Conservation (phyloP, 2,888 invertebrate genomes). For the Aspidiotus destructor region DNA sequence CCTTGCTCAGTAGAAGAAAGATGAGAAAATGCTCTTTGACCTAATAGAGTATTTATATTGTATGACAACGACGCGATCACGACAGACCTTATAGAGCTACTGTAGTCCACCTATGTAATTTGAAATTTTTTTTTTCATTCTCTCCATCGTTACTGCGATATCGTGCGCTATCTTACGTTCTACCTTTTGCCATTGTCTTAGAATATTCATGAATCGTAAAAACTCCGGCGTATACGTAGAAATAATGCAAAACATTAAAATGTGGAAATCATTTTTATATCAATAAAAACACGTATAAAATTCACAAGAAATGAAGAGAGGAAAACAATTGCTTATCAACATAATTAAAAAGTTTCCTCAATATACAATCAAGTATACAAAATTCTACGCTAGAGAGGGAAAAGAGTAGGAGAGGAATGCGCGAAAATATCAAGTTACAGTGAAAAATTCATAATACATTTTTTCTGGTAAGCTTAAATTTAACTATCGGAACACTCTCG, state of each 20-base stretch:
- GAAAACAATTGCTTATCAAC: too few species aligned
- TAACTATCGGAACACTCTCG: background rate
- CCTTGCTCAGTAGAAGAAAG: constrained; percentile 26
- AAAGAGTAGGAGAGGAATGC: too few species aligned
- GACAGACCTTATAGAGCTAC: constrained; percentile 30
- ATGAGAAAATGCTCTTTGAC: constrained; percentile 32
- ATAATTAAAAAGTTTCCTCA: too few species aligned
- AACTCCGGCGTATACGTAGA: background rate
- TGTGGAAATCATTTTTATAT: background rate
- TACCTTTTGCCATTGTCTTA: constrained; percentile 6
- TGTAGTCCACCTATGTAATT: constrained; percentile 29
- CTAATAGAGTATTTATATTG: constrained; percentile 19
- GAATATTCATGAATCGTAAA: background rate
- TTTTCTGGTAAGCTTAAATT: background rate
- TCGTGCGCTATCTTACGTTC: constrained; percentile 22
- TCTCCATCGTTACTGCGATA: constrained; percentile 5
- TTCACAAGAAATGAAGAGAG: too few species aligned
- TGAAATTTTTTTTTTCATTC: constrained; percentile 12
- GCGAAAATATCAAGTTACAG: too few species aligned
- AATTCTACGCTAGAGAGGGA: too few species aligned
- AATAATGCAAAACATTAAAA: background rate
- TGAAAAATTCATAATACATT: too few species aligned
- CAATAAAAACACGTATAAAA: too few species aligned
- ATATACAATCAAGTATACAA: too few species aligned
- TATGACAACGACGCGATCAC: constrained; percentile 27